Evolutionary conservation across 2,113 vertebrate species (phyloP).

Genomic region (Periophthalmodon schlosseri): DNA sequence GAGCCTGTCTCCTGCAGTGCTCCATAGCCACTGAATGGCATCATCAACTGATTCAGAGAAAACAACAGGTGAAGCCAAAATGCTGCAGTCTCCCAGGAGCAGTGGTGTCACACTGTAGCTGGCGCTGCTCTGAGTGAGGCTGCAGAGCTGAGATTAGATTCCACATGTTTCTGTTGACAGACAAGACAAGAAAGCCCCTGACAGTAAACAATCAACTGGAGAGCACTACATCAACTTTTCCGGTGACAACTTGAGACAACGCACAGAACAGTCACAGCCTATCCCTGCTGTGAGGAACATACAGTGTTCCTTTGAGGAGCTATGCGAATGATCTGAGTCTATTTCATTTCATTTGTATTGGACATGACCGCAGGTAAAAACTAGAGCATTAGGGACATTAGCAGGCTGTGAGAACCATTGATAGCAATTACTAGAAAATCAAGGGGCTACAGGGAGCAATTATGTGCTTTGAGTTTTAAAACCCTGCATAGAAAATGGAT

Average conservation of each 20-base stretch:
- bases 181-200: not conserved
- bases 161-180: conserved; percentile 6
- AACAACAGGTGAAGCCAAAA: conserved; percentile 64
- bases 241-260: conserved; percentile 14
- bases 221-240: conserved; percentile 15
- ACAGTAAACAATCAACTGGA: conserved; percentile 1
- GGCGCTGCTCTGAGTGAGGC: conserved; percentile 19
- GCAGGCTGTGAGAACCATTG: conserved; percentile 53
- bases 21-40: conserved; percentile 11
- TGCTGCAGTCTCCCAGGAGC: conserved; percentile 62
- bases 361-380: conserved; percentile 58
- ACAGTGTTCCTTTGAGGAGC: conserved; percentile 22
- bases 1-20: conserved; percentile 6
- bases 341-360: conserved; percentile 37
- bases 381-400: conserved; percentile 48
- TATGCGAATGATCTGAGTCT: conserved; percentile 12
- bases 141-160: conserved; percentile 7
- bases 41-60: conserved; percentile 47
- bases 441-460: conserved; percentile 64
- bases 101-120: conserved; percentile 28
- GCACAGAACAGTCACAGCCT: not conserved
- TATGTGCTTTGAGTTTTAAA: conserved; percentile 65
- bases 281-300: conserved; percentile 24
- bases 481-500: conserved; percentile 37
- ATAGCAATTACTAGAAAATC: conserved; percentile 71